Base-by-base conservation (phyloP, 2,888 invertebrate genomes). In the Drosophila meridionalis region DNA sequence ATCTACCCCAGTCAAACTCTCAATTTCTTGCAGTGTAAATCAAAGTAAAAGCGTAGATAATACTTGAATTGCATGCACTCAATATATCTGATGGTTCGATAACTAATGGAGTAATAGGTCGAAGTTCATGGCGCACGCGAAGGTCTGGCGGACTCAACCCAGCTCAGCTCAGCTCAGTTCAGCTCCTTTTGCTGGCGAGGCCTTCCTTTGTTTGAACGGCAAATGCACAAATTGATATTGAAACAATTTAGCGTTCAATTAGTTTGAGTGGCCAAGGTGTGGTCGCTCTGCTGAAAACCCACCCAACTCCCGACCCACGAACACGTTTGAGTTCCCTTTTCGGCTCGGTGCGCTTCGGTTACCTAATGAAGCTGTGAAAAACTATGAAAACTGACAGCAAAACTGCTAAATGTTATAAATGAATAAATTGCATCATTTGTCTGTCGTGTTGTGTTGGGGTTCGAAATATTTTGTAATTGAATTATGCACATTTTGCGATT, bases 221-320 rank as follows among this genome's bases (percentile, higher is more conserved):
- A 74, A 83, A 86, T 83, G 77, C 80, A 76, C 74, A 80, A 86
- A 86, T 88, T 90, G 84, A 50, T 73, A 73, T 73, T 76, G 57
- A 77, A 86, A 75, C 75, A 74, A 78, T 88, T 90, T 90, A 78
- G 80, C 73, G 64, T 76, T 83, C 87, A 86, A 86, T 90, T 90
- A 90, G 73, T 80, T 80, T 79, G 81, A 87, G 89, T 90, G 86
- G 57, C 61, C 30, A 60, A 76, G 86, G 86, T 82, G 86, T 63
- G 86, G 74, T 57, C 57, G 28, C 12, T 26, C 12, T 32, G 59
- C 34, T 42, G 53, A 14, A 5, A 47, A 30, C 60, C 61, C 53
- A 9, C 56, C 69, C 59, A 32, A 5, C 55, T 9, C 26, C 32
- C 36, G 8, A 28, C 30, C 28, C n/a, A 12, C 34, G 28, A 63